Conservation (phyloP, 2,113 vertebrate species). For the Megalops atlanticus region DNA sequence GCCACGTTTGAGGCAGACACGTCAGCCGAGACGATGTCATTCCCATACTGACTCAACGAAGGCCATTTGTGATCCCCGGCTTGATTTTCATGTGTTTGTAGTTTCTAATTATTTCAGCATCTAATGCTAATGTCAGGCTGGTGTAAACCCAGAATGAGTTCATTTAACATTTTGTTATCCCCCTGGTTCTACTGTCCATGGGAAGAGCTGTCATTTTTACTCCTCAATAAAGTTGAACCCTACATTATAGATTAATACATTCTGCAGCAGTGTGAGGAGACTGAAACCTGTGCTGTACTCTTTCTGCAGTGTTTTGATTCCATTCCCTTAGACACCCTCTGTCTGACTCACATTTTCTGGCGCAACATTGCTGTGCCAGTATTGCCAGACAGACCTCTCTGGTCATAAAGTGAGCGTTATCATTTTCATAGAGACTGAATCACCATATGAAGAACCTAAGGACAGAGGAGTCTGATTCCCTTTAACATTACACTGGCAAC, state of each 20-base stretch:
- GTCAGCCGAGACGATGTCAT: background rate
- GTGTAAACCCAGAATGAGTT: conserved; percentile 17
- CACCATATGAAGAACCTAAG: background rate
- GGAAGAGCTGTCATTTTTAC: conserved; percentile 39
- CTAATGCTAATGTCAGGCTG: conserved; percentile 25
- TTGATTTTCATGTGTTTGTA: conserved; percentile 43
- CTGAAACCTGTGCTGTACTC: conserved; percentile 28
- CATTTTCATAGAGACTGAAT: conserved; percentile 1
- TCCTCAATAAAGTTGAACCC: conserved; percentile 48
- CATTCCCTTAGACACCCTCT: conserved; percentile 22
- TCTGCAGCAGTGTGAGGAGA: conserved; percentile 29
- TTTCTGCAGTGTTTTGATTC: conserved; percentile 35
- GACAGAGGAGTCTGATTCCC: background rate
- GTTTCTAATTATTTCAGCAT: conserved; percentile 52
- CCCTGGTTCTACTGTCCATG: conserved; percentile 27
- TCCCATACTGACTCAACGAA: conserved; percentile 7
- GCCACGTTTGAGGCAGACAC: conserved; percentile 1
- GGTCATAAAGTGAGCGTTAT: conserved; percentile 23
- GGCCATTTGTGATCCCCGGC: background rate
- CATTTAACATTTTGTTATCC: conserved; percentile 37
- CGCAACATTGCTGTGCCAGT: conserved; percentile 8
- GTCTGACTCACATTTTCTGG: conserved; percentile 25
- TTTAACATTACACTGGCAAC: conserved; percentile 8
- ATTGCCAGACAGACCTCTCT: conserved; percentile 17
- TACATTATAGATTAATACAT: conserved; percentile 55